These are phyloP conservation scores for Temnopleurus reevesii DNA, from an alignment of 53 echinoderm and acorn worm species.

Conservation along the genomic window DNA sequence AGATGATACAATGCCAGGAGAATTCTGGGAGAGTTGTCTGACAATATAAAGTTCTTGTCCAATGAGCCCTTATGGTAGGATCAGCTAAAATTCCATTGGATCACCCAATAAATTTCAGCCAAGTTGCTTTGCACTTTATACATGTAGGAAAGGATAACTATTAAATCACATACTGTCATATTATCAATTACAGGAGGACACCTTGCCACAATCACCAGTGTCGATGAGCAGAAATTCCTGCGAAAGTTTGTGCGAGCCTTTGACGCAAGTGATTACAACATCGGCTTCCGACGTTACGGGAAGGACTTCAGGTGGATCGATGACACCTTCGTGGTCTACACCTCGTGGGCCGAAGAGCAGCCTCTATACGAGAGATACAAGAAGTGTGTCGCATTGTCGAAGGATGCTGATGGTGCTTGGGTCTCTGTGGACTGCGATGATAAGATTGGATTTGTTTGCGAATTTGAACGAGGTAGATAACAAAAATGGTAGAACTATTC, in stretches of 20 bases:
- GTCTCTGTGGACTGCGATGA: conserved; percentile 68
- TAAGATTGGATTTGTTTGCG: conserved; percentile 68
- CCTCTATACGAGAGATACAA: conserved; percentile 67
- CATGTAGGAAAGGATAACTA: no score
- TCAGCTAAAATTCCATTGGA: no score
- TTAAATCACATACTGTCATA: no score
- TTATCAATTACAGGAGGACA: conserved; percentile 64
- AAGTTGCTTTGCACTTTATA: no score
- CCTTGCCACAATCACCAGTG: conserved; percentile 67
- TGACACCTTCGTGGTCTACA: conserved; percentile 65
- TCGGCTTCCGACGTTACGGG: conserved; percentile 68
- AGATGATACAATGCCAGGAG: no score
- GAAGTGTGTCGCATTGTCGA: conserved; percentile 71
- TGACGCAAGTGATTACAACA: conserved; percentile 58
- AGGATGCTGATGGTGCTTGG: conserved; percentile 68
- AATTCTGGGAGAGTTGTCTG: no score
- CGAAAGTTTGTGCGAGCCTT: conserved; percentile 66
- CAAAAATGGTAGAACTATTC: no score
- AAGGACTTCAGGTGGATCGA: conserved; percentile 78
- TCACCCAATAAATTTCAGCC: no score
- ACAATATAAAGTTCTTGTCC: no score
- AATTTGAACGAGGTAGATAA: conserved; percentile 75
- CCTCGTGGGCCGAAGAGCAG: conserved; percentile 63
- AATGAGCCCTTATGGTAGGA: no score
- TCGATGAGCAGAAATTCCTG: conserved; percentile 75